Evolutionary conservation across 2,113 vertebrate species (phyloP), one percentile per base, ranked within the genome.

Genomic region (Epinephelus cyanopodus): DNA sequence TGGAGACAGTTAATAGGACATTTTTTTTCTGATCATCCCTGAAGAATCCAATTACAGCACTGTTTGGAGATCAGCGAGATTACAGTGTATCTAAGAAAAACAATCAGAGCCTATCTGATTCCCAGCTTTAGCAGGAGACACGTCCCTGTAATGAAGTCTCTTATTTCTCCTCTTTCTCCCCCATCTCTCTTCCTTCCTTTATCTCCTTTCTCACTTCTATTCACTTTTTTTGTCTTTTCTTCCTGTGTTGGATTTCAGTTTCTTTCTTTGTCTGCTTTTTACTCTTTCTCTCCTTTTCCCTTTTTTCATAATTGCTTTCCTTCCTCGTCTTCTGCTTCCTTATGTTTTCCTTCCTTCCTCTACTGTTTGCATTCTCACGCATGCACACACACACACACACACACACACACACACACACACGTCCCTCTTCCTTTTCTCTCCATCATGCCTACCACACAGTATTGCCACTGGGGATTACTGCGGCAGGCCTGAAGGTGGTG

Each of bases 21-120:
- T 85, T 80, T 88, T 78, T 86, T 84, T 82, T 69, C 83, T 90
- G 90, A 95, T 95, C 91, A 87, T 90, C 92, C 88, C 90, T 74
- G 83, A 93, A 92, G 92, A 95, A 95, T 96, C 94, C 94, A 95
- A 95, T 95, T 95, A 96, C 93, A 93, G 87, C 88, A 67, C 75
- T 88, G 88, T 89, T 90, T 92, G 83, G 91, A 95, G 94, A 95
- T 95, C 92, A 85, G 85, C 29, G 64, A 94, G 95, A 96, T 96
- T 94, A 92, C 83, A 89, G 89, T 89, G 90, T 94, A 94, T 95
- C 94, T 94, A 91, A 92, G 89, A 89, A 91, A 95, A 95, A 96
- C 95, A 94, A 95, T 96, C 94, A 95, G 85, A 85, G 91, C 90
- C 91, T 94, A 95, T 96, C 95, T 95, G 95, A 95, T 96, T 88